Evolutionary conservation across 1,140 invertebrate genomes (phyloP), one percentile per base, ranked within the genome.

Genomic region (Drosophila bocki): DNA sequence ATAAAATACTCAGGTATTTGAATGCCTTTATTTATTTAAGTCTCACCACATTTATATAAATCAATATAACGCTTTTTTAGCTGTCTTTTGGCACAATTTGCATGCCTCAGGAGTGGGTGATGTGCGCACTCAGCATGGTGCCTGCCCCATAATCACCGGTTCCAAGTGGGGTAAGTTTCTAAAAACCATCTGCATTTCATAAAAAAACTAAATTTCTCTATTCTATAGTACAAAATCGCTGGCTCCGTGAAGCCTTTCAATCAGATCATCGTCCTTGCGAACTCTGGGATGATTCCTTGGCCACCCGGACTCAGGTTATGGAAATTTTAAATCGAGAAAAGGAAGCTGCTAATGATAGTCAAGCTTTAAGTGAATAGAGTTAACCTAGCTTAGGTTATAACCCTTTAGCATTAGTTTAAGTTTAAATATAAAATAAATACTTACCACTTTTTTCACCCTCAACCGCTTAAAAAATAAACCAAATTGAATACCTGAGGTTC

Each of bases 21-120:
- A 15, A 8, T 26, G 8, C 2, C 41, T 32, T 13, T n/a, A 35
- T 15, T 17, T 26, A 11, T 13, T 19, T 13, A 6, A 0, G 15
- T 29, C n/a, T 12, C 0, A 33, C n/a, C 0, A 7, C 0, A 22
- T 26, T 12, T 26, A 29, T 5, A 53, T 37, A 50, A 41, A 13
- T 63, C 11, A 15, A n/a, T 39, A 4, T 19, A 12, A 9, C 26
- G 12, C 2, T n/a, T 5, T 59, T 64, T 94, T 96, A 47, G 98
- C 98, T 48, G 97, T 97, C 3, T 98, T 99, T 93, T 99, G 99
- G 99, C 96, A 97, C 91, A 99, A 99, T 94, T 93, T 99, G 62
- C 96, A 97, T 92, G 95, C 96, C 19, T 98, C 95, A 90, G 98
- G 99, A 17, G 96, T 97, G 74, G 97, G 98, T 9, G 98, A 99